These are phyloP conservation scores for Hormiphora californensis DNA, from an alignment of 37 sponge, comb jelly and placozoan species.

Conservation along the genomic window DNA sequence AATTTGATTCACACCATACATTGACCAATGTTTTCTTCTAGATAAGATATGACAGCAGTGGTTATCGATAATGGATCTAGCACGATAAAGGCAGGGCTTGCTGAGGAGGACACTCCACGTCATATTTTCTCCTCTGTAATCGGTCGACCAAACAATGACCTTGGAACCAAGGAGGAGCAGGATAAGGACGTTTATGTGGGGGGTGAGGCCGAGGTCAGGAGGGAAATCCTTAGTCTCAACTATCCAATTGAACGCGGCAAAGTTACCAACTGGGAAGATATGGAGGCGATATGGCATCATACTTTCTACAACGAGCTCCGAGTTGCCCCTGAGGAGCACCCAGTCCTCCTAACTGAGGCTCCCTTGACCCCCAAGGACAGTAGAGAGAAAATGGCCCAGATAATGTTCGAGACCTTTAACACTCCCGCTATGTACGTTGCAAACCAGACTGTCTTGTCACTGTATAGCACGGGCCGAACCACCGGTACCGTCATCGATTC, in stretches of 20 bases:
- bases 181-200: not conserved
- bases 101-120: slow-evolving; percentile 32
- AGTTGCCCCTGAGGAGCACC: slow-evolving; percentile 9
- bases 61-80: slow-evolving; percentile 40
- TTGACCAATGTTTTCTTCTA: too few relatives aligned
- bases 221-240: not conserved
- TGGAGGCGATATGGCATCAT: slow-evolving; percentile 43
- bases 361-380: slow-evolving; percentile 12
- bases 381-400: slow-evolving; percentile 38
- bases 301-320: slow-evolving; percentile 50
- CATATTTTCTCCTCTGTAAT: slow-evolving; percentile 10
- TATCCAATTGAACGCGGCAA: slow-evolving; percentile 41
- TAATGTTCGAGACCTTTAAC: slow-evolving; percentile 51
- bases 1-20: too few relatives aligned
- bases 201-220: not conserved
- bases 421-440: too few relatives aligned
- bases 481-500: slow-evolving; percentile 98
- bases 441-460: too few relatives aligned
- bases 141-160: not conserved
- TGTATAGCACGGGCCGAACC: slow-evolving; percentile 67
- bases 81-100: slow-evolving; percentile 15
- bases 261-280: slow-evolving; percentile 24
- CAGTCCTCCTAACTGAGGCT: slow-evolving; percentile 41
- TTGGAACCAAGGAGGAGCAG: not conserved
- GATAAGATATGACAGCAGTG: too few relatives aligned